Evolutionary conservation across 2,888 invertebrate species (phyloP).

Genomic region (Limnephilus lunatus): DNA sequence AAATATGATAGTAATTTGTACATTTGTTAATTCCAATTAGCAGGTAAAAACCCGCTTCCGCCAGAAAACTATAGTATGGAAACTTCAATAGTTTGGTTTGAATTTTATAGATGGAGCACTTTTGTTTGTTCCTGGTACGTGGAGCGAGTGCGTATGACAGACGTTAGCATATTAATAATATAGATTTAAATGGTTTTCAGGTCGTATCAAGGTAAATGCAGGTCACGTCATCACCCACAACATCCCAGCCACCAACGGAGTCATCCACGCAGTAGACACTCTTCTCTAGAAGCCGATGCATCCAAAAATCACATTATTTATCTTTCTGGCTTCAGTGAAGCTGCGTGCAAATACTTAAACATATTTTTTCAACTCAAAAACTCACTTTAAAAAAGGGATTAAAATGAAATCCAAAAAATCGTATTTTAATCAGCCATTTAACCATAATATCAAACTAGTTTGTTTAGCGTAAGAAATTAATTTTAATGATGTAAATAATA

Average conservation of each 20-base stretch:
- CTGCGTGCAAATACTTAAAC: slow-evolving; percentile 44
- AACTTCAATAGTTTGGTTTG: too few relatives aligned
- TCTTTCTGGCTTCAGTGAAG: slow-evolving; percentile 65
- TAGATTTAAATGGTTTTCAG: slow-evolving; percentile 75
- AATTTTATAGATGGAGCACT: too few relatives aligned
- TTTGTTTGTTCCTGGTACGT: too few relatives aligned
- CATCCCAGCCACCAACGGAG: slow-evolving; percentile 92
- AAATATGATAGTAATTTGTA: not conserved
- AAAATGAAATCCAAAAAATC: slow-evolving; percentile 19
- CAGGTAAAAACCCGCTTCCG: too few relatives aligned
- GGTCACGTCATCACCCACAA: slow-evolving; percentile 89
- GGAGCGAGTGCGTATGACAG: too few relatives aligned
- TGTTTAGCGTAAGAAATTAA: slow-evolving; percentile 47
- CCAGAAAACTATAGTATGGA: too few relatives aligned
- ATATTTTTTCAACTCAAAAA: slow-evolving; percentile 41
- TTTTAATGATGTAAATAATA: slow-evolving; percentile 55
- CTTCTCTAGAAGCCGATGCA: slow-evolving; percentile 73
- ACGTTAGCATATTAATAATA: too few relatives aligned
- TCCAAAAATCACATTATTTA: slow-evolving; percentile 45
- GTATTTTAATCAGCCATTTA: slow-evolving; percentile 57
- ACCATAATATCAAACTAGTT: slow-evolving; percentile 46
- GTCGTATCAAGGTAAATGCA: slow-evolving; percentile 90
- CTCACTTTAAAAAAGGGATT: not conserved
- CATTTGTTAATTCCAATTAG: too few relatives aligned
- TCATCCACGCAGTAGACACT: slow-evolving; percentile 89